These are phyloP conservation scores for Aphidius gifuensis DNA, from an alignment of 1,140 invertebrate genomes.

Conservation along the genomic window DNA sequence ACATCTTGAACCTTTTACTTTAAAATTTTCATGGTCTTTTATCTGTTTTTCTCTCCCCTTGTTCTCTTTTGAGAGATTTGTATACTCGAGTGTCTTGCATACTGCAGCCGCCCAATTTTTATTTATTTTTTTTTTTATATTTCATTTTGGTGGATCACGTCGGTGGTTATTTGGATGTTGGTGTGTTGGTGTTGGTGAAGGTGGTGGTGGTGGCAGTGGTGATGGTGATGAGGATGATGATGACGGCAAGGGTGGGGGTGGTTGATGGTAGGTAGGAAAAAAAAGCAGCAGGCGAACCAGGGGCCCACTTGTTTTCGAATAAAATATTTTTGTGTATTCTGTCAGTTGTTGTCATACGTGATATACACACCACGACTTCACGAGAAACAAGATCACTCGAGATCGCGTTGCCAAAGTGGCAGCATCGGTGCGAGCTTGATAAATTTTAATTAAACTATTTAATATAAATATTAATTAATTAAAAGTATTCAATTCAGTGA, in stretches of 20 bases:
- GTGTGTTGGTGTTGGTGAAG: background rate
- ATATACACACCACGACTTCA: background rate
- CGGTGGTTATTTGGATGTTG: background rate
- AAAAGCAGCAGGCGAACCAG: conserved; percentile 17
- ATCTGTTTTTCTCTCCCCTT: conserved; percentile 22
- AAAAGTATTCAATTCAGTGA: background rate
- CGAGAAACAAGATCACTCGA: conserved; percentile 39
- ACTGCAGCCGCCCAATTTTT: no score
- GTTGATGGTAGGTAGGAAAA: conserved; percentile 1
- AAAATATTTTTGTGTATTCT: conserved; percentile 10
- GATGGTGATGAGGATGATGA: background rate
- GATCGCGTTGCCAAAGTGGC: conserved; percentile 43
- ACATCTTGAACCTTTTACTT: no score
- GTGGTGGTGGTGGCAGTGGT: background rate
- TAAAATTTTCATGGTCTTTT: no score
- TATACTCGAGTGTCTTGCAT: no score
- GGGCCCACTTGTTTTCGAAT: conserved; percentile 36
- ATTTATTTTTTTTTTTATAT: no score
- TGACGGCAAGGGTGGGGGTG: background rate
- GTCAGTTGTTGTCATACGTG: background rate
- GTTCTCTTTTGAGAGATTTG: conserved; percentile 4
- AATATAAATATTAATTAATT: conserved; percentile 3
- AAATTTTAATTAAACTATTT: background rate
- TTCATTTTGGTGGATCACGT: no score
- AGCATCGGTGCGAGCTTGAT: conserved; percentile 33